These are phyloP conservation scores for Molanna angustata DNA, from an alignment of 2,888 invertebrate genomes.

Conservation along the genomic window DNA sequence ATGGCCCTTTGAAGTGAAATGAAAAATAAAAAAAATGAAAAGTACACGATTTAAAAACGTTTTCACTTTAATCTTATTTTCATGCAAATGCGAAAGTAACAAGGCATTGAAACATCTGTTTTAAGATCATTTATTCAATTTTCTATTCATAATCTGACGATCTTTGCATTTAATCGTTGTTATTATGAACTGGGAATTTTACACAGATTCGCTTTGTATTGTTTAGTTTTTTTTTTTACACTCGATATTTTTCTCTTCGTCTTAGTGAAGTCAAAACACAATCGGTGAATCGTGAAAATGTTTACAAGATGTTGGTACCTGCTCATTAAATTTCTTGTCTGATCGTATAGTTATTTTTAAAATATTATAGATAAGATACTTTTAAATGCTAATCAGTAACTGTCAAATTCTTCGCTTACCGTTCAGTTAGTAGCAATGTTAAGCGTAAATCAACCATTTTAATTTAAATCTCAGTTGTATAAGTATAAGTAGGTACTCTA, in stretches of 20 bases:
- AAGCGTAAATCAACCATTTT: too few species aligned
- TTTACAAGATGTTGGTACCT: too few species aligned
- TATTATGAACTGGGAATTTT: constrained; percentile 8
- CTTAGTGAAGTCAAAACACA: constrained; percentile 13
- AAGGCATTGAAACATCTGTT: too few species aligned
- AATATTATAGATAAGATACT: too few species aligned
- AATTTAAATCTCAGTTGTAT: too few species aligned
- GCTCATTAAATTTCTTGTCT: too few species aligned
- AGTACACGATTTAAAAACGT: constrained; percentile 14
- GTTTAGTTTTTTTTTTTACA: constrained; percentile 11
- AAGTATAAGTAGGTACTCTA: too few species aligned
- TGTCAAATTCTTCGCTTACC: too few species aligned
- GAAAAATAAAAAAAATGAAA: constrained; percentile 8
- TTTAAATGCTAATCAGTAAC: too few species aligned
- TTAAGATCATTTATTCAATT: constrained; percentile 14
- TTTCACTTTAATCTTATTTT: constrained; percentile 26
- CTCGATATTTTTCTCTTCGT: constrained; percentile 13
- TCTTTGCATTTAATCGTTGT: constrained; percentile 6
- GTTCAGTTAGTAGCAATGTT: too few species aligned
- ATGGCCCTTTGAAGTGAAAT: constrained; percentile 23
- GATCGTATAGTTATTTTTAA: too few species aligned
- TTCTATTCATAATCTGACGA: constrained; percentile 14
- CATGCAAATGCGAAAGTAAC: constrained; percentile 17
- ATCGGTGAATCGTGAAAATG: too few species aligned
- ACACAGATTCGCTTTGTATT: constrained; percentile 12